Evolutionary conservation across 2,888 invertebrate genomes (phyloP).

Genomic region (Perizoma affinitatum): DNA sequence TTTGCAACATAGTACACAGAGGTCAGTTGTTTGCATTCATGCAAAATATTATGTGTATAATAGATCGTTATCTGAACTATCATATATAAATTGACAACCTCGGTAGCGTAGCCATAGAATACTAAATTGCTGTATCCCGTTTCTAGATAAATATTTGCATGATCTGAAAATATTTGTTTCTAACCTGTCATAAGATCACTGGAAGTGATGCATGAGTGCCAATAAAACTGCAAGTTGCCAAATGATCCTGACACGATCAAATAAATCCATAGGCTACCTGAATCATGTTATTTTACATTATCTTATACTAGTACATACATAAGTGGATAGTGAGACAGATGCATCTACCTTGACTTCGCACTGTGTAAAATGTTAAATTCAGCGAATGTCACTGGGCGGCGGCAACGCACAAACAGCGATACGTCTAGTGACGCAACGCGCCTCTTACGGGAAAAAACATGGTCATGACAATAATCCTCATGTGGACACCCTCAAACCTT

Average conservation of each 20-base stretch:
- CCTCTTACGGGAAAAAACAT: too few relatives aligned
- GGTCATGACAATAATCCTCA: too few relatives aligned
- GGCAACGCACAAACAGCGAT: conserved; percentile 57
- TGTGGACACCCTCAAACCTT: too few relatives aligned
- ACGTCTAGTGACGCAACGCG: conserved; percentile 61
- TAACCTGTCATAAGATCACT: too few relatives aligned
- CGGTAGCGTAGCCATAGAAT: too few relatives aligned
- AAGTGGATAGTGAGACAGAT: conserved; percentile 13
- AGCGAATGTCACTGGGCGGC: conserved; percentile 40
- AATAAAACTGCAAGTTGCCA: not conserved
- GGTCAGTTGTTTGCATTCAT: not conserved
- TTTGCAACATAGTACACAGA: conserved; percentile 17
- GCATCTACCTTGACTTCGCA: conserved; percentile 68
- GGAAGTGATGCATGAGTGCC: too few relatives aligned
- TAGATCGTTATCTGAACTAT: not conserved
- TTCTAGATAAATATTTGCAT: too few relatives aligned
- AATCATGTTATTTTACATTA: not conserved
- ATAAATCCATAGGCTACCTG: too few relatives aligned
- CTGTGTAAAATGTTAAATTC: conserved; percentile 59
- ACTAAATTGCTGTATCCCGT: too few relatives aligned
- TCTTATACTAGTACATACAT: not conserved
- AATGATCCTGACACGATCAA: not conserved
- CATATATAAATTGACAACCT: not conserved
- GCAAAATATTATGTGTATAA: not conserved
- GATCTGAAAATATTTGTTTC: too few relatives aligned